Conservation (phyloP, 2,888 invertebrate species). For the Cyclophora albipunctata region DNA sequence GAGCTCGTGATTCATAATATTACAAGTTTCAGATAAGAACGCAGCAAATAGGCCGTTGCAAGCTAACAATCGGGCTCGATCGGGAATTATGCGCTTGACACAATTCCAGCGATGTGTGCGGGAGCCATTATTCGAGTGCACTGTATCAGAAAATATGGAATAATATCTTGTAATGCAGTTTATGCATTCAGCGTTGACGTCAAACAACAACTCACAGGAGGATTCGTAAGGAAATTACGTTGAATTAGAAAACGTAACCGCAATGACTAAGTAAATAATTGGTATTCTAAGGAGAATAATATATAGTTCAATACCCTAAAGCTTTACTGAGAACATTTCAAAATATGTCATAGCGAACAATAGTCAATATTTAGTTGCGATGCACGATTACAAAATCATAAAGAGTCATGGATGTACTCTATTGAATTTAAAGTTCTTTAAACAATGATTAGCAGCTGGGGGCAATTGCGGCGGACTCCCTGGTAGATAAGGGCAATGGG, state of each 20-base stretch:
- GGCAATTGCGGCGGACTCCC: slow-evolving; percentile 42
- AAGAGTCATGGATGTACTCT: slow-evolving; percentile 7
- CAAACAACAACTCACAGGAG: slow-evolving; percentile 17
- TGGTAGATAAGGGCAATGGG: slow-evolving; percentile 64
- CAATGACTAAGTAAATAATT: slow-evolving; percentile 12
- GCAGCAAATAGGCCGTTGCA: slow-evolving; percentile 65
- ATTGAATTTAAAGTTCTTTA: slow-evolving; percentile 37
- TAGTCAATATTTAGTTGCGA: too few relatives aligned
- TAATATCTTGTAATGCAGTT: slow-evolving; percentile 17
- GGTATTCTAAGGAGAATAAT: slow-evolving; percentile 11
- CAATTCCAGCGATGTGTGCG: slow-evolving; percentile 43
- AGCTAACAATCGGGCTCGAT: slow-evolving; percentile 48
- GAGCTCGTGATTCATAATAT: slow-evolving; percentile 63
- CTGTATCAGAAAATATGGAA: slow-evolving; percentile 24
- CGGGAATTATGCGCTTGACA: slow-evolving; percentile 54
- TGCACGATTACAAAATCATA: background rate
- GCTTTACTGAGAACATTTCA: slow-evolving; percentile 1
- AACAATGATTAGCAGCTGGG: slow-evolving; percentile 51
- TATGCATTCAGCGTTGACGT: slow-evolving; percentile 15
- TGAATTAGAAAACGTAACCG: slow-evolving; percentile 11
- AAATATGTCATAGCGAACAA: slow-evolving; percentile 4
- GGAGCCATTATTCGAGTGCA: slow-evolving; percentile 34
- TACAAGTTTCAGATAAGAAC: slow-evolving; percentile 63
- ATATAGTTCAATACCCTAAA: background rate
- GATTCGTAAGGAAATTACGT: slow-evolving; percentile 9